Conservation (phyloP, 2,797 vertebrate species). For the Diglossa cyanea region DNA sequence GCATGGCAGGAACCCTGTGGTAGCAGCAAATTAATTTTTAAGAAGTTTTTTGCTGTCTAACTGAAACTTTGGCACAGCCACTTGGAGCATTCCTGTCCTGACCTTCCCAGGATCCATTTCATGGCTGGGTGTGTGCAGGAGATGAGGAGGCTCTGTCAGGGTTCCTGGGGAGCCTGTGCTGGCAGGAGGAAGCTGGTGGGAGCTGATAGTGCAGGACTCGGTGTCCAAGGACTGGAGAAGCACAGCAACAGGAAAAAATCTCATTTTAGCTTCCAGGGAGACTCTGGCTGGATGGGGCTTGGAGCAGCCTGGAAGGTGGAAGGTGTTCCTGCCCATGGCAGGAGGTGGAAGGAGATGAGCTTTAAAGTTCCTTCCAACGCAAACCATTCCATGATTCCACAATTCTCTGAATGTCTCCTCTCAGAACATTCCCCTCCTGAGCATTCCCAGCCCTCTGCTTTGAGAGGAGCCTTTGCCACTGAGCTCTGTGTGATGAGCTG, state of each 20-base stretch:
- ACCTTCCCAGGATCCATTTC: fast-evolving
- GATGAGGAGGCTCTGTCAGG: not conserved
- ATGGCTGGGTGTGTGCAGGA: not conserved
- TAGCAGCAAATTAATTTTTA: conserved; percentile 59
- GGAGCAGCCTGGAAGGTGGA: not conserved
- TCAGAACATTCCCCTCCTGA: not conserved
- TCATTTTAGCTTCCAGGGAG: not conserved
- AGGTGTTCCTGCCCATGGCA: not conserved
- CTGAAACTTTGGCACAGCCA: not conserved
- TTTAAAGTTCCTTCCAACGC: too few relatives aligned
- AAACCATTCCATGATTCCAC: not conserved
- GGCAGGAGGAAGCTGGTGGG: not conserved
- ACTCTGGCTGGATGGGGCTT: not conserved
- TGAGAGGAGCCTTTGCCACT: not conserved
- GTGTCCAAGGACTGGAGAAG: not conserved
- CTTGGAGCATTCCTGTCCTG: not conserved
- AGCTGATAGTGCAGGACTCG: not conserved
- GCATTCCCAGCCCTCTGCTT: not conserved
- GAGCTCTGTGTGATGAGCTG: not conserved
- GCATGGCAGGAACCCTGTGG: conserved; percentile 38
- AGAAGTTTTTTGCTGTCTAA: conserved; percentile 22
- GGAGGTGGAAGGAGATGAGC: not conserved
- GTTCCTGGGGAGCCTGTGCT: not conserved
- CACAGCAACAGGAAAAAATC: not conserved
- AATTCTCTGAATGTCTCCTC: not conserved